Percentiles rank a stretch among this genome's conserved stretches.
These are phyloP conservation scores for Altica lythri DNA, from an alignment of 2,888 invertebrate species.

Conservation along the genomic window DNA sequence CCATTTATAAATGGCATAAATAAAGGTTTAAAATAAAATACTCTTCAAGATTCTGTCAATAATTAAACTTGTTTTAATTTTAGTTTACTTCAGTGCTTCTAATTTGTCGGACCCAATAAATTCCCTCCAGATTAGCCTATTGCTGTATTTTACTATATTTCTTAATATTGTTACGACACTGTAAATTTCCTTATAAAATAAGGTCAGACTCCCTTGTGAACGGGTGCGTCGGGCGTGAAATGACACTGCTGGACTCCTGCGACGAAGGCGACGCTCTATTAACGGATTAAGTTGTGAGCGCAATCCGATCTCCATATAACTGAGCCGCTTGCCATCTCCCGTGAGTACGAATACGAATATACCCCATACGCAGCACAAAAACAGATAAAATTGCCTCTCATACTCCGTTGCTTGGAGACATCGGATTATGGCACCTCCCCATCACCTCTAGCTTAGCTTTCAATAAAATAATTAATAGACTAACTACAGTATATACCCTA, in stretches of 20 bases:
- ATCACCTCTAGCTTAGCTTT: slow-evolving; percentile 47
- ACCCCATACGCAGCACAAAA: slow-evolving; percentile 44
- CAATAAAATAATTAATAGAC: slow-evolving; percentile 58
- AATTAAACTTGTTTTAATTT: too few relatives aligned
- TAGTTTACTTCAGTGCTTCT: too few relatives aligned
- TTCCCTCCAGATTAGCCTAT: too few relatives aligned
- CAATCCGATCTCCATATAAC: slow-evolving; percentile 56
- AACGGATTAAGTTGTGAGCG: slow-evolving; percentile 52
- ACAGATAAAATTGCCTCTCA: slow-evolving; percentile 53
- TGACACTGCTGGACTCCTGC: slow-evolving; percentile 51
- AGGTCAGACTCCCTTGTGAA: slow-evolving; percentile 37
- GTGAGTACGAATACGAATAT: slow-evolving; percentile 32
- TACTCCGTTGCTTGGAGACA: slow-evolving; percentile 51
- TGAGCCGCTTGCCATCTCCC: slow-evolving; percentile 46
- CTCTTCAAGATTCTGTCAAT: too few relatives aligned
- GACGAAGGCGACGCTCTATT: slow-evolving; percentile 53
- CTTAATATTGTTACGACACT: slow-evolving; percentile 17
- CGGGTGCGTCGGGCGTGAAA: slow-evolving; percentile 55
- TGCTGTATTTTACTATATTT: too few relatives aligned
- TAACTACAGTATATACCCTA: too few relatives aligned
- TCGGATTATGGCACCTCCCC: slow-evolving; percentile 52
- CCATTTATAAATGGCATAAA: too few relatives aligned
- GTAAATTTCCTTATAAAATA: slow-evolving; percentile 20
- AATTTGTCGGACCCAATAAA: too few relatives aligned
- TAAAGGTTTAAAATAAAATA: too few relatives aligned